These are phyloP conservation scores for Cyaniris semiargus DNA, from an alignment of 2,888 invertebrate genomes.

Conservation along the genomic window DNA sequence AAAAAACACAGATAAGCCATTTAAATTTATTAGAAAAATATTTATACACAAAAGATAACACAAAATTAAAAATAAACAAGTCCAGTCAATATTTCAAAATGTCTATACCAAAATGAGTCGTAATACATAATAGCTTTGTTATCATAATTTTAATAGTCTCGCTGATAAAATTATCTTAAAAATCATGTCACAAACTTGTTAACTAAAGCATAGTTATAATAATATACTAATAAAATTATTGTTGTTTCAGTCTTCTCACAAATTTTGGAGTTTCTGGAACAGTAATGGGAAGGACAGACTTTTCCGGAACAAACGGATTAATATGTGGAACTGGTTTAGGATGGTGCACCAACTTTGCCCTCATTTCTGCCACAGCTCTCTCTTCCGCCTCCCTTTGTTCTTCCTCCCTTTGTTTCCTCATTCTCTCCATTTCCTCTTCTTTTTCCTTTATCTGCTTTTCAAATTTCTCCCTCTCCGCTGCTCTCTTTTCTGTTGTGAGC, in stretches of 20 bases:
- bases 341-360: conserved; percentile 81
- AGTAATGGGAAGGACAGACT: conserved; percentile 79
- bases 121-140: neutral
- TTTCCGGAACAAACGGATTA: conserved; percentile 74
- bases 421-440: conserved; percentile 71
- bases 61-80: neutral
- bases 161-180: neutral
- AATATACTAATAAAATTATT: conserved; percentile 40
- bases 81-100: conserved; percentile 3
- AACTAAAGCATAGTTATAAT: neutral
- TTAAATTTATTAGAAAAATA: neutral
- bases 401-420: conserved; percentile 60
- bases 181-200: neutral
- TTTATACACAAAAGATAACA: conserved; percentile 20
- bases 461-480: conserved; percentile 81
- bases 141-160: neutral
- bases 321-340: conserved; percentile 82
- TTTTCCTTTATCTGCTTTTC: conserved; percentile 79
- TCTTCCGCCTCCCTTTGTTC: conserved; percentile 71
- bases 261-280: conserved; percentile 83
- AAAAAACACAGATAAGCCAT: conserved; percentile 7
- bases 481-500: conserved; percentile 83
- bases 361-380: conserved; percentile 71
- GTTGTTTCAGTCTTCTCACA: conserved; percentile 60
- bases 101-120: neutral